These are phyloP conservation scores for Jordanella pulchra DNA, from an alignment of 2,797 vertebrate species.

Conservation along the genomic window DNA sequence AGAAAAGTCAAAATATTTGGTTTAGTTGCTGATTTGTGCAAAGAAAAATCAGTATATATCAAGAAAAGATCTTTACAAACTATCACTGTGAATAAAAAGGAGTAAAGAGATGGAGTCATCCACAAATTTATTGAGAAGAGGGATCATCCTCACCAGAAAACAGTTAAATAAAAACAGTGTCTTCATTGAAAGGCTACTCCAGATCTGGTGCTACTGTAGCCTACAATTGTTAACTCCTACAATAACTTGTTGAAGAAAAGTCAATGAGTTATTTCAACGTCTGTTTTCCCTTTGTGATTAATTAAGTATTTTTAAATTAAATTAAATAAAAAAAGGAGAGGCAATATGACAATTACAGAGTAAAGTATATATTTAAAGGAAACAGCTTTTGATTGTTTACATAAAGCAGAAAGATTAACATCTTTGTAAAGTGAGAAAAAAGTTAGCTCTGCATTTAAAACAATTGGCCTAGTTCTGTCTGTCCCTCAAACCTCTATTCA, in stretches of 20 bases:
- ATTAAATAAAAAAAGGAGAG: background rate
- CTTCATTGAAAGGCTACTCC: too few relatives aligned
- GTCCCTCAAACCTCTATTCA: slow-evolving; percentile 51
- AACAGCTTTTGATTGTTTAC: slow-evolving; percentile 17
- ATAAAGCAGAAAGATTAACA: slow-evolving; percentile 28
- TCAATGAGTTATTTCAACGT: too few relatives aligned
- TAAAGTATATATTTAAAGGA: background rate
- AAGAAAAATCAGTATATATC: too few relatives aligned
- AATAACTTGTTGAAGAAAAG: too few relatives aligned
- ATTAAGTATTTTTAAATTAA: too few relatives aligned
- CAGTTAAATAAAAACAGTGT: too few relatives aligned
- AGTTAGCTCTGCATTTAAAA: slow-evolving; percentile 63
- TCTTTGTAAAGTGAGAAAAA: slow-evolving; percentile 45
- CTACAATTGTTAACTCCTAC: too few relatives aligned
- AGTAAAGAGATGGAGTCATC: background rate
- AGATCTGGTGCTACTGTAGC: too few relatives aligned
- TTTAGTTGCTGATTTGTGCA: background rate
- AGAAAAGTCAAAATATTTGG: background rate
- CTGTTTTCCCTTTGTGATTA: too few relatives aligned
- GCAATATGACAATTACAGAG: background rate
- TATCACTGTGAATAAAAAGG: background rate
- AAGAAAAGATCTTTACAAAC: background rate
- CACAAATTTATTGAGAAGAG: background rate
- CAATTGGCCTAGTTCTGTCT: slow-evolving; percentile 79
- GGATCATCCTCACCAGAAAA: too few relatives aligned